Evolutionary conservation across 2,797 vertebrate genomes (phyloP), one percentile per base, ranked within the genome.

Genomic region (Lindbergichthys nudifrons): DNA sequence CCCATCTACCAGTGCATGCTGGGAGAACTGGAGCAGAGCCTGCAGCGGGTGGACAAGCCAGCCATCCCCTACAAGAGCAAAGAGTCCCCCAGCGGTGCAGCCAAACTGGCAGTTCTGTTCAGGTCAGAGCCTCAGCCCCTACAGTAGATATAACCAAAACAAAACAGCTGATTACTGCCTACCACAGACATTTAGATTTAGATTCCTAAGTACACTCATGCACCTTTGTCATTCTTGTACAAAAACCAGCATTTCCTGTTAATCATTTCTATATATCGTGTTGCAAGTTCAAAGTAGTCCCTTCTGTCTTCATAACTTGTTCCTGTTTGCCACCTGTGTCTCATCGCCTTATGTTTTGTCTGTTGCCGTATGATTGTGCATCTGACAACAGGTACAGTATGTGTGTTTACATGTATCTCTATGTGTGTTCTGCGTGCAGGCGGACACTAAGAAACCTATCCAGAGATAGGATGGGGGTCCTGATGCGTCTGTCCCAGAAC

Each of bases 401-500:
- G 11, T 51, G 16, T 68, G 57, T 54, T 42, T 12, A 6, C 15
- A 14, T 47, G 8, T 81, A 26, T 26, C 26, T 26, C 26, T 26
- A 5, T 26, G 26, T 26, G 26, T 26, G 26, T 26, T 26, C 4
- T 26, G 26, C 26, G 78, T 85, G 65, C 84, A 99, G 98, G 92
- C 95, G 97, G 86, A 94, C 95, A 13, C 83, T 84, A 1, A 94
- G 94, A 80, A 99, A 99, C 88, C 84, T 98, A 36, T 94, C 94
- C 82, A 94, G 97, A 90, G 95, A 99, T 88, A 95, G 96, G 87
- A 95, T 94, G 85, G 97, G 96, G 0, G 88, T 99, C 46, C 76
- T 94, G 48, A 97, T 98, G 97, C 96, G 98, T 36, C 95, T 99
- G 42, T 94, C 94, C n/a, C 98, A 99, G 94, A 99, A 99, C 80